phyloP scores from a whole-genome alignment of 2,113 vertebrate genomes.

The Seriola rivoliana region DNA sequence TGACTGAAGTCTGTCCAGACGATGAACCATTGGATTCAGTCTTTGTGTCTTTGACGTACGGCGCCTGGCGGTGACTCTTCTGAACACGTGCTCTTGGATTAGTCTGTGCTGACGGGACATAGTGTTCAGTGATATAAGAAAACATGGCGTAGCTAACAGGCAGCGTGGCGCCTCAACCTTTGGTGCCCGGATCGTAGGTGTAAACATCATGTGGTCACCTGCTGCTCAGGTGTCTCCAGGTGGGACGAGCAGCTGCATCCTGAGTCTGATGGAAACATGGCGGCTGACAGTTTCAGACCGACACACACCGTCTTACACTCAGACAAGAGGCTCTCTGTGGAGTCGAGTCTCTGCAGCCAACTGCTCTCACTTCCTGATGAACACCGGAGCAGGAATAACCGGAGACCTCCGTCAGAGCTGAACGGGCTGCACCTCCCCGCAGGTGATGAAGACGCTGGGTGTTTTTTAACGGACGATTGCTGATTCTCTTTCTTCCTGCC shows the following conservation, averaged over 20 bases:
- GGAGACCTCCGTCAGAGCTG: background rate
- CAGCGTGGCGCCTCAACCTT: too few species aligned
- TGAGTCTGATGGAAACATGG: too few species aligned
- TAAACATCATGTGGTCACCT: background rate
- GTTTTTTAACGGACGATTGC: background rate
- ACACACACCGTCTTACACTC: background rate
- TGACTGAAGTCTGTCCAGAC: background rate
- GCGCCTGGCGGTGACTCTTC: too few species aligned
- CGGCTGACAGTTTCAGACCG: background rate
- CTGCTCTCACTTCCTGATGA: conserved; percentile 3
- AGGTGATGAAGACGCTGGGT: background rate
- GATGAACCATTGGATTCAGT: too few species aligned
- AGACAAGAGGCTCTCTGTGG: background rate
- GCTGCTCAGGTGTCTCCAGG: background rate
- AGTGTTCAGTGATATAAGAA: background rate
- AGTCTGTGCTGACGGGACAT: background rate
- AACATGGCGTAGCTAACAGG: too few species aligned
- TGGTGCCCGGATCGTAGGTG: too few species aligned
- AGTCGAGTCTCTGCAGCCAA: background rate
- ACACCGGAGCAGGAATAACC: background rate
- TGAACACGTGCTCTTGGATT: background rate
- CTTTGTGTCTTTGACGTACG: too few species aligned
- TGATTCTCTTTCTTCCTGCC: background rate
- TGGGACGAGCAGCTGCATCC: background rate
- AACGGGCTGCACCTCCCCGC: background rate